phyloP scores from a whole-genome alignment of 2,888 invertebrate genomes.

The Dasysyrphus albostriatus region DNA sequence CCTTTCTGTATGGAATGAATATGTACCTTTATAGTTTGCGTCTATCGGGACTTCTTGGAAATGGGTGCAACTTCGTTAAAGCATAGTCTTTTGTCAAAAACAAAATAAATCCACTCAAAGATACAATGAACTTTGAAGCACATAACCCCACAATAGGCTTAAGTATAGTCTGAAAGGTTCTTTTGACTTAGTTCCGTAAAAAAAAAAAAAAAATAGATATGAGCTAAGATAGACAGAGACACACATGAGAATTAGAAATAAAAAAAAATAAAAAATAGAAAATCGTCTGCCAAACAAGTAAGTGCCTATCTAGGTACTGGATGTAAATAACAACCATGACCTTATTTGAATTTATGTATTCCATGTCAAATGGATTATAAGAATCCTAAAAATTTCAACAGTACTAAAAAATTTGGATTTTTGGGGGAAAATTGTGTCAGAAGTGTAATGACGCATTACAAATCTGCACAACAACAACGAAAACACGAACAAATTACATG shows the following conservation, averaged over 20 bases:
- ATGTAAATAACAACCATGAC: slow-evolving; percentile 49
- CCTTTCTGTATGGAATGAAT: neutral
- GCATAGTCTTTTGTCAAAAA: slow-evolving; percentile 52
- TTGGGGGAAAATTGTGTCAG: neutral
- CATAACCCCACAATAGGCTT: slow-evolving; percentile 39
- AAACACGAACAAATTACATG: too few species aligned
- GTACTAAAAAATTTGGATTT: neutral
- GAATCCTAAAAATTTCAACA: neutral
- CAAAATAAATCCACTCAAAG: slow-evolving; percentile 31
- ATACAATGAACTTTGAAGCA: slow-evolving; percentile 64
- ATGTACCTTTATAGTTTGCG: slow-evolving; percentile 1
- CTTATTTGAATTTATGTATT: slow-evolving; percentile 14
- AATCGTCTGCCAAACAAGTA: slow-evolving; percentile 24
- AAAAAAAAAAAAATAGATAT: slow-evolving; percentile 3
- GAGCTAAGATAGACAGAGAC: neutral
- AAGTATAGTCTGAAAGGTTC: slow-evolving; percentile 58
- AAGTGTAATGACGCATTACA: too few species aligned
- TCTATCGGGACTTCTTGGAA: slow-evolving; percentile 52
- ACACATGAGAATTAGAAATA: neutral
- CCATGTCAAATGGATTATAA: neutral
- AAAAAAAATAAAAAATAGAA: neutral
- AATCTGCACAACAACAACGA: too few species aligned
- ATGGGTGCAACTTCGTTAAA: slow-evolving; percentile 64
- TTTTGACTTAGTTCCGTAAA: slow-evolving; percentile 48
- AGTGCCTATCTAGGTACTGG: too few species aligned